Percentiles rank a stretch among this genome's conserved stretches.
These are phyloP conservation scores for Rhagonycha fulva DNA, from an alignment of 2,888 invertebrate genomes.

Conservation along the genomic window DNA sequence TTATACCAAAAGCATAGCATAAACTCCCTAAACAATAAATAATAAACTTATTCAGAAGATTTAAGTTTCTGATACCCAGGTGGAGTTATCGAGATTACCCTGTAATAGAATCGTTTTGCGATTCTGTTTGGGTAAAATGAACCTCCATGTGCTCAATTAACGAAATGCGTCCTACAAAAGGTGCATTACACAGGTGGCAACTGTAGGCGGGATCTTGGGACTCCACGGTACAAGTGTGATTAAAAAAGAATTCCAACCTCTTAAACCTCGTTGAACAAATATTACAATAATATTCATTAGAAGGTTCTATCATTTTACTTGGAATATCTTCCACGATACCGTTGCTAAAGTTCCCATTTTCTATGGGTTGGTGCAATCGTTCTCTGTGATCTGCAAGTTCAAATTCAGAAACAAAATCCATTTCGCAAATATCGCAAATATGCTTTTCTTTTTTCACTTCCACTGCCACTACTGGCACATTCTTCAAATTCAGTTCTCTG, in stretches of 20 bases:
- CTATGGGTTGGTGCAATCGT: not conserved
- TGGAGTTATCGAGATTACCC: too few species aligned
- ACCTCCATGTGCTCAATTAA: conserved; percentile 20
- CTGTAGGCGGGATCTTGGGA: conserved; percentile 7
- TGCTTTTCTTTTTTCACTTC: conserved; percentile 11
- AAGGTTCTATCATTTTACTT: not conserved
- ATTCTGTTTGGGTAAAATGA: not conserved
- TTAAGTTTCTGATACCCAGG: too few species aligned
- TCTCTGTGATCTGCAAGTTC: not conserved
- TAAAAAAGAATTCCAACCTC: not conserved
- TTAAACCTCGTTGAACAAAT: conserved; percentile 9
- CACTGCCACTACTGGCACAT: not conserved
- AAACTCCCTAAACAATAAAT: too few species aligned
- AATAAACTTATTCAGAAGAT: too few species aligned
- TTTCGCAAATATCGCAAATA: conserved; percentile 7
- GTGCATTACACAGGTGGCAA: conserved; percentile 15
- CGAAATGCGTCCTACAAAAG: conserved; percentile 10
- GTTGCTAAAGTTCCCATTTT: not conserved
- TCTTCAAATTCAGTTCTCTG: not conserved
- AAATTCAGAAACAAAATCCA: conserved; percentile 7
- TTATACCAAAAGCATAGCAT: too few species aligned
- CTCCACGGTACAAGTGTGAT: conserved; percentile 7
- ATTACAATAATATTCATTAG: not conserved
- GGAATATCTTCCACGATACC: not conserved
- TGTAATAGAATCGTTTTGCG: not conserved